Evolutionary conservation across 2,888 invertebrate species (phyloP), one percentile per base, ranked within the genome.

Genomic region (Camptogramma bilineatum): DNA sequence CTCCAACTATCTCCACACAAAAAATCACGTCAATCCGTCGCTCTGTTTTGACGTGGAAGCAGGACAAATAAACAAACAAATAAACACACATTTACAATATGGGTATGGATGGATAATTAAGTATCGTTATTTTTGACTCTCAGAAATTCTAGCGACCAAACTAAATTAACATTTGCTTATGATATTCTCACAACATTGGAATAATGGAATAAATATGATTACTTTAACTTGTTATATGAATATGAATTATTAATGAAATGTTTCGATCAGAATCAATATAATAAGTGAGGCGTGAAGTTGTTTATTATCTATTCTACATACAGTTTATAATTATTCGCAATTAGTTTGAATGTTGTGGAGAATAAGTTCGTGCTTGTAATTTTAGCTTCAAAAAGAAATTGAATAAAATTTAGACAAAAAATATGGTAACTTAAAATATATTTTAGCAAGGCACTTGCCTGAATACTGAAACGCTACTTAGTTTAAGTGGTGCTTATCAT

Each of bases 231-330:
- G 24, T 62, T 44, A 39, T 56, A 66, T 64, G 57, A 62, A 24
- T 68, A 76, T 74, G 73, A 71, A 74, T 73, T 70, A 73, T 75
- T 73, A 65, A 77, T 75, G 64, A 64, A 66, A 61, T 44, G 67
- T 60, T 67, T 71, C 59, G 57, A 53, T 53, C 62, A 66, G 39
- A 39, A 39, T 60, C 64, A 57, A 68, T 71, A 67, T 69, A 73
- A 34, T 67, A 69, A 73, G 64, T 72, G 72, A 75, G 71, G 75
- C 76, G 70, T 72, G 58, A 73, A 76, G 73, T 71, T 66, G 64
- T 70, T 66, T 53, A 65, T 69, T 68, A 68, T 69, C 68, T 69
- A 66, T 39, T 39, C 44, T 44, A 44, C n/a, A 39, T 44, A 44
- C 44, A 17, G 44, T 44, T 17, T 70, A 64, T 64, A 60, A 16